Evolutionary conservation across 2,113 vertebrate genomes (phyloP).

Genomic region (Asarcornis scutulata): DNA sequence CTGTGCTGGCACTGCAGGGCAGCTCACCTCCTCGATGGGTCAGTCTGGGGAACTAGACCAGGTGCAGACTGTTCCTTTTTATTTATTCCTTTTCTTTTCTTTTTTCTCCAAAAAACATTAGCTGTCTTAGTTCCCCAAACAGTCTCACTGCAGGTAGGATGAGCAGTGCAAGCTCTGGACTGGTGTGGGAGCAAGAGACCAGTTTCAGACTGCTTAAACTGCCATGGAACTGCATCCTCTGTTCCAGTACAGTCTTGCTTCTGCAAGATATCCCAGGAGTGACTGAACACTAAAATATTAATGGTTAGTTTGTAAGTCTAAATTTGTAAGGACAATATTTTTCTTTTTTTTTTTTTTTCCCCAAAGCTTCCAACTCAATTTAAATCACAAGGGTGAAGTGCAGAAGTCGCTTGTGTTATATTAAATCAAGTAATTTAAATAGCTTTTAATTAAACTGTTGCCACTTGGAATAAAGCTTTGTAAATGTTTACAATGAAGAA

Average conservation of each 20-base stretch:
- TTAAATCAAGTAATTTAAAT: neutral
- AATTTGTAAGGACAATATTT: neutral
- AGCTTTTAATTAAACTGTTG: neutral
- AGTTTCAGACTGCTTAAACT: neutral
- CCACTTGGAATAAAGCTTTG: neutral
- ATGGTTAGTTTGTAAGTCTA: neutral
- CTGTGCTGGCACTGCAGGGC: neutral
- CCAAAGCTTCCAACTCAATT: neutral
- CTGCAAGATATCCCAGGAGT: neutral
- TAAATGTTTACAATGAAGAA: neutral
- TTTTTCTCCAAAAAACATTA: neutral
- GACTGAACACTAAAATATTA: neutral
- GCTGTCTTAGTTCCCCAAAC: neutral
- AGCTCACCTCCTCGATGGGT: neutral
- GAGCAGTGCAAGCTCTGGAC: neutral
- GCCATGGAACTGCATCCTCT: neutral
- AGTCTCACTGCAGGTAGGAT: neutral
- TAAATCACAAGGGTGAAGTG: neutral
- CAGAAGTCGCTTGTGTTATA: neutral
- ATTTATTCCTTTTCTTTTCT: too few species aligned
- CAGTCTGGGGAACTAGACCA: neutral
- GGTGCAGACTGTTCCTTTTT: neutral
- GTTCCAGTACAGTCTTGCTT: neutral
- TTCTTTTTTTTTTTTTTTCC: neutral
- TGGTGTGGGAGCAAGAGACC: neutral